These are phyloP conservation scores for Todus mexicanus DNA, from an alignment of 2,797 vertebrate genomes.

Conservation along the genomic window DNA sequence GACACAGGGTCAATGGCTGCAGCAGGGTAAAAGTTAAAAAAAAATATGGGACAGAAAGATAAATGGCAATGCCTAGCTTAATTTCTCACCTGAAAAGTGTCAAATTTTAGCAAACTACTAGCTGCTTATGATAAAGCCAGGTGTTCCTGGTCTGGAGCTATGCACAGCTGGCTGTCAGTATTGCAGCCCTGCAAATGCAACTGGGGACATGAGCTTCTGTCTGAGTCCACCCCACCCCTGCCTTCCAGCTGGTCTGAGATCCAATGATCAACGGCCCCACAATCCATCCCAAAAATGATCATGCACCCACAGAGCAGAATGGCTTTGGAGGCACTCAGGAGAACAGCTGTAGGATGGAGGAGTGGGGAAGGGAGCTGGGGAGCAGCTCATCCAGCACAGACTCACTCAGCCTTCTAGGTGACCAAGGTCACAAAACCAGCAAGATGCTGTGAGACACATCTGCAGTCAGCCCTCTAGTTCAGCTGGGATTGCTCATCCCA, in stretches of 20 bases:
- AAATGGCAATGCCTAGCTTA: not conserved
- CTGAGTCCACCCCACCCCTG: not conserved
- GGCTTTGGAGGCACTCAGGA: not conserved
- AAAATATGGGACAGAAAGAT: not conserved
- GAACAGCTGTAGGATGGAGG: not conserved
- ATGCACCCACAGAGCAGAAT: not conserved
- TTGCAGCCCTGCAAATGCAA: not conserved
- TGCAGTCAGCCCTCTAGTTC: not conserved
- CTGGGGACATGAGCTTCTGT: not conserved
- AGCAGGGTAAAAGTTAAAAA: not conserved
- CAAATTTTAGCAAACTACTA: not conserved
- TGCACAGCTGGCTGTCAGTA: not conserved
- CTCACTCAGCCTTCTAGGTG: not conserved
- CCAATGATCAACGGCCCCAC: not conserved
- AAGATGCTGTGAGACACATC: rapidly evolving
- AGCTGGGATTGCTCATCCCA: not conserved
- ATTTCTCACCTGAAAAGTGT: not conserved
- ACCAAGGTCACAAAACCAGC: not conserved
- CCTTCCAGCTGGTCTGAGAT: not conserved
- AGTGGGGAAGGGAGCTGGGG: not conserved
- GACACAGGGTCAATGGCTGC: not conserved
- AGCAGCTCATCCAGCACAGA: not conserved
- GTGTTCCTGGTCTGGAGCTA: not conserved
- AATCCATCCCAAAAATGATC: rapidly evolving
- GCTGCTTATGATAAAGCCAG: not conserved